Percentiles rank a stretch among this genome's conserved stretches.
phyloP scores from a whole-genome alignment of 2,113 vertebrate genomes.

The Thermophis baileyi region DNA sequence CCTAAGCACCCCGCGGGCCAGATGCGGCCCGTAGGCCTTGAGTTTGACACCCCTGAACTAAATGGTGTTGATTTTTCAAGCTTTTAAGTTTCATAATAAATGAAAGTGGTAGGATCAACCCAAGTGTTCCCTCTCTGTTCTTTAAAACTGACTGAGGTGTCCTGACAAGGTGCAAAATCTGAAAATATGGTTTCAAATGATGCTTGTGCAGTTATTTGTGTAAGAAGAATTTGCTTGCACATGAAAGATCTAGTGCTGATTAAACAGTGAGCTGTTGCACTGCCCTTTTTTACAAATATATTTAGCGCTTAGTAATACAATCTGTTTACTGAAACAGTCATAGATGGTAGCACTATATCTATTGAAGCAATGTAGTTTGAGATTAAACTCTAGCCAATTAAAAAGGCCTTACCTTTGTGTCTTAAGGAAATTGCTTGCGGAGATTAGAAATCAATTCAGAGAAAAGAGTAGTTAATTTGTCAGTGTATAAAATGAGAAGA shows the following conservation, averaged over 20 bases:
- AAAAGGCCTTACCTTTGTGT: not conserved
- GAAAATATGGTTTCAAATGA: constrained; percentile 38
- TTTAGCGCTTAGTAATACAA: constrained; percentile 34
- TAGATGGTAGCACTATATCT: not conserved
- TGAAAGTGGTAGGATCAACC: not conserved
- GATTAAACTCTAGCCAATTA: not conserved
- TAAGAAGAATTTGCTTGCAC: constrained; percentile 34
- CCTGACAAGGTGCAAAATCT: not conserved
- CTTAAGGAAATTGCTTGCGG: not conserved
- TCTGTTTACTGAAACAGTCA: not conserved
- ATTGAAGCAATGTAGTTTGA: not conserved
- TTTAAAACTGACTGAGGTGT: not conserved
- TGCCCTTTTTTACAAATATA: constrained; percentile 30
- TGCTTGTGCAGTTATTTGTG: constrained; percentile 15
- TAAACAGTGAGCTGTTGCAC: not conserved
- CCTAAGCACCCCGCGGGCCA: too few relatives aligned
- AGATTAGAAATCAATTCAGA: not conserved
- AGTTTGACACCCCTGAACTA: not conserved
- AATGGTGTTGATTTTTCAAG: not conserved
- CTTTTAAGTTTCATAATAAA: not conserved
- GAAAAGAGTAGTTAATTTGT: not conserved
- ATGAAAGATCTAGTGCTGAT: constrained; percentile 14
- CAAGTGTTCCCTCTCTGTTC: not conserved
- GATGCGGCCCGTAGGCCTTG: too few relatives aligned
- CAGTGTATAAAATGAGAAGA: not conserved